Base-by-base conservation (phyloP, 2,888 invertebrate species). In the Conistra vaccinii region DNA sequence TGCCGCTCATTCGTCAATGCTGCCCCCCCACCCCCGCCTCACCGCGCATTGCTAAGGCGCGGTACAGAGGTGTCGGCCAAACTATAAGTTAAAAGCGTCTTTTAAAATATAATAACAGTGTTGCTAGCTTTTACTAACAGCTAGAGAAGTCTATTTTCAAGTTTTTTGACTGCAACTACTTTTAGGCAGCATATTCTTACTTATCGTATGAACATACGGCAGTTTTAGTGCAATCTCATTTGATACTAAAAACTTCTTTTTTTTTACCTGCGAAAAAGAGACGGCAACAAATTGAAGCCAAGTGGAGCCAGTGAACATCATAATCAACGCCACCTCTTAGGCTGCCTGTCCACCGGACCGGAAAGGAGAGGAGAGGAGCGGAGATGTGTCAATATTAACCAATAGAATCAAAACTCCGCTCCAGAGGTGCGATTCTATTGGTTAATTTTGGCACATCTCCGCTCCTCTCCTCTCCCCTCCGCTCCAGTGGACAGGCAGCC, bases 61-160 rank as follows among this genome's bases (percentile, higher is more conserved):
- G 42, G 42, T 5, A 4, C 4, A 14, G 42, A 3, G 12, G 12
- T 42, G 3, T 42, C 14, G 42, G 14, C 14, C 42, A 42, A 42
- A 42, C 42, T 45, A 32, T 12, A 53, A 39, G 26, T 17, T 29
- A n/a, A 35, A 42, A 53, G 5, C 29, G 7, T 10, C 2, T 26
- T 20, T 45, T 45, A 23, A 57, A 57, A 39, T 26, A 57, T 14
- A 12, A 12, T 35, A 45, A 20, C 10, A 69, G 7, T 32, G 2
- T 42, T 42, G 29, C 20, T 60, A 10, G 14, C 20, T 61, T 14
- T 76, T 17, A 61, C 35, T 70, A 70, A 69, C 69, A 69, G 35
- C 1, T 9, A 26, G 17, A 32, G 23, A 32, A 57, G 1, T 17
- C 0, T 32, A n/a, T 65, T 29, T 45, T 23, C 2, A 65, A 14